These are phyloP conservation scores for Diprion similis DNA, from an alignment of 1,140 invertebrate genomes.

Conservation along the genomic window DNA sequence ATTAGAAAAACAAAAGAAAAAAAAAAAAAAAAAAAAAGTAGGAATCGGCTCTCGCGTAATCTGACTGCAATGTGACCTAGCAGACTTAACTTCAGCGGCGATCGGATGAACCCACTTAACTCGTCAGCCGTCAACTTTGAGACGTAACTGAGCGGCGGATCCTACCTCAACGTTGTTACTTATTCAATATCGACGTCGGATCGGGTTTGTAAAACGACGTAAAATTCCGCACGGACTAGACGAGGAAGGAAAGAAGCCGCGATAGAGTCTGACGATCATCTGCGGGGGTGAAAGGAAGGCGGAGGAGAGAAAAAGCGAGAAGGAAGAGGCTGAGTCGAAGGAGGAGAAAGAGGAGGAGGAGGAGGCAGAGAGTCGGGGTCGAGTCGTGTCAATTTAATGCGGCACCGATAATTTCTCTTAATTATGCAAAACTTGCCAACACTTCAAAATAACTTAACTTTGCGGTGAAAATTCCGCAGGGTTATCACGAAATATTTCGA, in stretches of 20 bases:
- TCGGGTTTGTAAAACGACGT: neutral
- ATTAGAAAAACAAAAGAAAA: neutral
- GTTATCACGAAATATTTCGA: too few relatives aligned
- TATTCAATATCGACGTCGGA: constrained; percentile 5
- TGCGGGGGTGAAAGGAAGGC: neutral
- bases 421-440: neutral
- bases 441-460: too few relatives aligned
- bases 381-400: neutral
- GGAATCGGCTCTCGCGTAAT: neutral
- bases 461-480: too few relatives aligned
- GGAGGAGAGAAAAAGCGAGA: neutral
- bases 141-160: neutral
- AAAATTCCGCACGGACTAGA: neutral
- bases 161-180: constrained; percentile 1
- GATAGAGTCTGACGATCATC: too few relatives aligned
- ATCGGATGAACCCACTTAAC: too few relatives aligned
- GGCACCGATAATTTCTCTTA: neutral
- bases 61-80: neutral
- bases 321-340: neutral
- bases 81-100: neutral
- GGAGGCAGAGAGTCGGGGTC: neutral
- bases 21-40: neutral
- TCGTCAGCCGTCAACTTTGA: neutral
- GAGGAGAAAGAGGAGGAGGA: neutral
- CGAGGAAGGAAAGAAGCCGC: neutral